phyloP scores from a whole-genome alignment of 2,888 invertebrate species.

The Cheilosia variabilis region DNA sequence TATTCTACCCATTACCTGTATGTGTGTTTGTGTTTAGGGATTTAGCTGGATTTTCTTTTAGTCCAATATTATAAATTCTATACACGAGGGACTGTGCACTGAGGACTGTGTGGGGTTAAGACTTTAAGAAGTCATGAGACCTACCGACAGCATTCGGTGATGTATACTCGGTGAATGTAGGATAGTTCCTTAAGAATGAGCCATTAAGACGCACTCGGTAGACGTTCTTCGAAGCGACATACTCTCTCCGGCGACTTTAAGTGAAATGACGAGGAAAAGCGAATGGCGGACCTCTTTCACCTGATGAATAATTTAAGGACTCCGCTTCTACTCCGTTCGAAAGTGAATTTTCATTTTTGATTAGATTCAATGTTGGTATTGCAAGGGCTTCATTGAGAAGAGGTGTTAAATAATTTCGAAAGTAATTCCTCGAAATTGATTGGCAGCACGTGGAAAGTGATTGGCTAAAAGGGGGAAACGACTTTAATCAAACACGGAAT shows the following conservation, averaged over 20 bases:
- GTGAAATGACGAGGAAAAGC: conserved; percentile 48
- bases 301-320: conserved; percentile 55
- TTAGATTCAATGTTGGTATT: conserved; percentile 27
- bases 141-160: conserved; percentile 34
- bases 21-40: conserved; percentile 17
- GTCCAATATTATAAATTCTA: conserved; percentile 42
- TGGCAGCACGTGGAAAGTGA: conserved; percentile 7
- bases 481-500: background rate
- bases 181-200: conserved; percentile 3
- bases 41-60: conserved; percentile 14
- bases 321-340: conserved; percentile 2
- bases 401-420: conserved; percentile 33
- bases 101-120: conserved; percentile 10
- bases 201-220: conserved; percentile 12
- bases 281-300: conserved; percentile 27
- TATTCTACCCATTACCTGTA: background rate
- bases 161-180: conserved; percentile 7
- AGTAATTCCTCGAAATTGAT: conserved; percentile 36
- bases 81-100: conserved; percentile 7
- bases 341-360: conserved; percentile 61
- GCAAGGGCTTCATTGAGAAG: conserved; percentile 8
- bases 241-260: background rate
- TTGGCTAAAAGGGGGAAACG: background rate
- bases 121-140: conserved; percentile 12
- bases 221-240: conserved; percentile 1